Conservation (phyloP, 1,140 invertebrate species). For the Drosophila bipectinata region DNA sequence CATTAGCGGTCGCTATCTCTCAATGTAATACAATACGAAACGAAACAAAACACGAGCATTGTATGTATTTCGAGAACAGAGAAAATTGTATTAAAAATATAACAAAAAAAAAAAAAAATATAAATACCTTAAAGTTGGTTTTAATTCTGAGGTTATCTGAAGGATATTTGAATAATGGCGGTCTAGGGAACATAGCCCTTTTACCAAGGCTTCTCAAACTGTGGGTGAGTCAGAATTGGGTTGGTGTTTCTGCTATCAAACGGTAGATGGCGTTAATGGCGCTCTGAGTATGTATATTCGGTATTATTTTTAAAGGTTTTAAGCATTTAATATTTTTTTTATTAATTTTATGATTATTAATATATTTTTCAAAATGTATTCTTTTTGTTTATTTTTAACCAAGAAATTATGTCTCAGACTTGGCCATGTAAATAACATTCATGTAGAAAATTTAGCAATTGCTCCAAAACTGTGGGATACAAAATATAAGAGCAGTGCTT, state of each 20-base stretch:
- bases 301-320: too few relatives aligned
- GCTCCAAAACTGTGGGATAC: neutral
- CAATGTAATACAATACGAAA: conserved; percentile 25
- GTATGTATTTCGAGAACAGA: conserved; percentile 52
- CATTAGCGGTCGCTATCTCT: conserved; percentile 18
- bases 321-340: too few relatives aligned
- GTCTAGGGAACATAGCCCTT: neutral
- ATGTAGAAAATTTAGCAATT: neutral
- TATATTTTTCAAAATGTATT: too few relatives aligned
- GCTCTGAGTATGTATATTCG: too few relatives aligned
- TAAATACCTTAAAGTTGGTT: neutral
- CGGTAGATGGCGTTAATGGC: too few relatives aligned
- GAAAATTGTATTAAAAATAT: conserved; percentile 54
- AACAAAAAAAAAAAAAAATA: neutral
- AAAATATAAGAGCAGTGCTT: neutral
- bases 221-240: too few relatives aligned
- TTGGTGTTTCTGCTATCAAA: too few relatives aligned
- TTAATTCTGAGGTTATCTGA: neutral
- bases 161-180: neutral
- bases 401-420: neutral
- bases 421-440: neutral
- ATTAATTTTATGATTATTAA: too few relatives aligned
- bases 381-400: neutral
- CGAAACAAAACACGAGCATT: conserved; percentile 24
- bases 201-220: neutral